phyloP scores from a whole-genome alignment of 1,140 invertebrate genomes.

The Orchesella cincta region DNA sequence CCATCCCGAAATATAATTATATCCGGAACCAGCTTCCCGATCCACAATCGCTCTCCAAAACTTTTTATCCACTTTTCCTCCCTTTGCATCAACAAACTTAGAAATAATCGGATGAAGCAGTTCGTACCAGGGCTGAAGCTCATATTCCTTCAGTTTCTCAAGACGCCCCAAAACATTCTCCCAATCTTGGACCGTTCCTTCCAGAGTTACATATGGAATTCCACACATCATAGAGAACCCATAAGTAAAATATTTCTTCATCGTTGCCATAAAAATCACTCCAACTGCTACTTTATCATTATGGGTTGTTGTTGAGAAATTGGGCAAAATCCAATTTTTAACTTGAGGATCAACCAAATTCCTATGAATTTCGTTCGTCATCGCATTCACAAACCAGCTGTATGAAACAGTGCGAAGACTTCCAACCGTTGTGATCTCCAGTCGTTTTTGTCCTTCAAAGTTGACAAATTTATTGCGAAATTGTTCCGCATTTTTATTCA shows the following conservation, averaged over 20 bases:
- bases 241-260: constrained; percentile 32
- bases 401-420: neutral
- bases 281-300: constrained; percentile 32
- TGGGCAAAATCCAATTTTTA: constrained; percentile 38
- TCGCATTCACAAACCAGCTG: neutral
- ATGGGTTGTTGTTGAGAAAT: constrained; percentile 35
- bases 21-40: neutral
- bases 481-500: constrained; percentile 36
- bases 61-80: constrained; percentile 34
- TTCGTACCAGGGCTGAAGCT: constrained; percentile 13
- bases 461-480: constrained; percentile 37
- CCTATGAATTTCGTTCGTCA: constrained; percentile 31
- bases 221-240: neutral
- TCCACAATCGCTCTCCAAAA: neutral
- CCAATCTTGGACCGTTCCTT: constrained; percentile 38
- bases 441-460: constrained; percentile 38
- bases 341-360: constrained; percentile 34
- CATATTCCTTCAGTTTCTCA: constrained; percentile 28
- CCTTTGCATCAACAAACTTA: constrained; percentile 36
- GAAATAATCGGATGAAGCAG: constrained; percentile 31
- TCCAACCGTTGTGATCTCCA: neutral
- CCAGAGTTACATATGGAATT: constrained; percentile 27
- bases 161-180: constrained; percentile 29
- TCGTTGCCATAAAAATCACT: constrained; percentile 35
- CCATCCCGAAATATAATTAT: neutral